Base-by-base conservation (phyloP, 2,797 vertebrate species). In the Clarias pachynema region DNA sequence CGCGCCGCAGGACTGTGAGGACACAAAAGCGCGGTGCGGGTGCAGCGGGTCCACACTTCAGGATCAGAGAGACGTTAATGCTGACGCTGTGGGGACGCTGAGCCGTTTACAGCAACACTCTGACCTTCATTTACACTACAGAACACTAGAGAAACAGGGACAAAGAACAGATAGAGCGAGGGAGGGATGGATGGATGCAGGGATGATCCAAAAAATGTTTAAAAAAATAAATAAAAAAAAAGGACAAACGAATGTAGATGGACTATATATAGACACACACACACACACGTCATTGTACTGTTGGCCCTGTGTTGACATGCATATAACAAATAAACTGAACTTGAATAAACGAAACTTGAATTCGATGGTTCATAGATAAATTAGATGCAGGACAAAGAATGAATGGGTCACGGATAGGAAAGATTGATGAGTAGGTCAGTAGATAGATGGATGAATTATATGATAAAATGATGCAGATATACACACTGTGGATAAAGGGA, bases 21-120 rank as follows among this genome's bases (percentile, higher is more conserved):
- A 77, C 6, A 56, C 40, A 75, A 75, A 49, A 57, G 57, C 60
- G 3, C 4, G 29, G 22, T 8, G 69, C 22, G 2, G 63, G 57
- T 31, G 37, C 80, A 79, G 44, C 73, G 79, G 83, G 49, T 66
- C 40, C 16, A 37, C 63, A 63, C 63, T 77, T 26, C 57, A 86
- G 69, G 74, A 72, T n/a, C 57, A 86, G 40, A 1, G 83, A 63
- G 75, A 86, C 65, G 44, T 3, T 75, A 68, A 4, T 7, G 77
- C 65, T 73, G 6, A 79, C 53, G 69, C 63, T 37, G 72, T 40
- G 18, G 22, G 53, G 56, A 66, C 12, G 4, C 7, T 16, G 44
- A 8, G 31, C 0, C 49, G 8, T 59, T 79, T 60, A 69, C 53
- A 79, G 34, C 60, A 82, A 40, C 75, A n/a, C 37, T 26, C 53